Conservation (phyloP, 1,140 invertebrate genomes). For the Zaprionus capensis region DNA sequence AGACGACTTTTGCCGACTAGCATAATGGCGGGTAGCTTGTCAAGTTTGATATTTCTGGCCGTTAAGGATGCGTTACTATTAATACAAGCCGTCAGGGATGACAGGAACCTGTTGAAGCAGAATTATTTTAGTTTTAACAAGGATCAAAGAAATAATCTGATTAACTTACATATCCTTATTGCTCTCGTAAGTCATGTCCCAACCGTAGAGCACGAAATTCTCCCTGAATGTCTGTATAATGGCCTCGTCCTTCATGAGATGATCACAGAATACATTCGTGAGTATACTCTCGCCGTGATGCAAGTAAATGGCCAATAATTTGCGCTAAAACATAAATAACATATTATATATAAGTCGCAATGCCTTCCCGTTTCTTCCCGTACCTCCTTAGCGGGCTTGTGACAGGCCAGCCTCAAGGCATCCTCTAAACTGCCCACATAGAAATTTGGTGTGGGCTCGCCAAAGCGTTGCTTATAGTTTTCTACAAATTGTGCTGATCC, state of each 20-base stretch:
- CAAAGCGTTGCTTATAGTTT: slow-evolving; percentile 92
- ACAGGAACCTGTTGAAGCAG: slow-evolving; percentile 86
- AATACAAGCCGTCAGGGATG: slow-evolving; percentile 87
- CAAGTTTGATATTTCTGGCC: slow-evolving; percentile 92
- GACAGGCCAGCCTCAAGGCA: slow-evolving; percentile 94
- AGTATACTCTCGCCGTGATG: slow-evolving; percentile 97
- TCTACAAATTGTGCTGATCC: slow-evolving; percentile 94
- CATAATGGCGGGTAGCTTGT: slow-evolving; percentile 94
- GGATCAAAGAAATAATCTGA: background rate
- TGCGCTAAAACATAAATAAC: slow-evolving; percentile 89
- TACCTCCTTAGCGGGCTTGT: slow-evolving; percentile 94
- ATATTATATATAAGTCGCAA: background rate
- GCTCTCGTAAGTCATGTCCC: slow-evolving; percentile 95
- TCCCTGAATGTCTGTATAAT: slow-evolving; percentile 93
- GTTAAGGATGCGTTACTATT: slow-evolving; percentile 88
- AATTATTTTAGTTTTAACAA: background rate
- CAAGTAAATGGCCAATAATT: slow-evolving; percentile 95
- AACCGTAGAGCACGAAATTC: slow-evolving; percentile 97
- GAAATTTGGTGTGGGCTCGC: slow-evolving; percentile 93
- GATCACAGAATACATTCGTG: slow-evolving; percentile 98
- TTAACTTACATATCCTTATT: slow-evolving; percentile 90
- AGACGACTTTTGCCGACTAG: slow-evolving; percentile 94
- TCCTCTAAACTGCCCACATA: slow-evolving; percentile 95
- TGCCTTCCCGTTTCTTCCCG: background rate
- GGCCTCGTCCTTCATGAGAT: slow-evolving; percentile 94